phyloP scores from a whole-genome alignment of 2,888 invertebrate species.

The Andrena camellia region DNA sequence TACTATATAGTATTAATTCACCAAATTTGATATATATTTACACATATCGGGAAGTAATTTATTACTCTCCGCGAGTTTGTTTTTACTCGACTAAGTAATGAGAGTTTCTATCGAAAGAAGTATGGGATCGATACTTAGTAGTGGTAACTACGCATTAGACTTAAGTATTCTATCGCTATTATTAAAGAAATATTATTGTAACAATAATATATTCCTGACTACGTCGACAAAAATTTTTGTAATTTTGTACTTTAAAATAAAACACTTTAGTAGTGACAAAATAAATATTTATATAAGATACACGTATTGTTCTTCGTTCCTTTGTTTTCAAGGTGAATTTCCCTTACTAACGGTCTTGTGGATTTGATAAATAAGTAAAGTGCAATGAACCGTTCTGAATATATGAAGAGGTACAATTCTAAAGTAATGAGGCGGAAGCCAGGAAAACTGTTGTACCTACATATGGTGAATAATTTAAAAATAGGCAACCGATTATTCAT shows the following conservation, averaged over 20 bases:
- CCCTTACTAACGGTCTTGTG: too few species aligned
- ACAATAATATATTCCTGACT: constrained; percentile 76
- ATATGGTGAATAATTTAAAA: too few species aligned
- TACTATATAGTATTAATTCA: constrained; percentile 48
- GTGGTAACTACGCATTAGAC: constrained; percentile 17
- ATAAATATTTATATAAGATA: constrained; percentile 64
- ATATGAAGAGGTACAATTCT: too few species aligned
- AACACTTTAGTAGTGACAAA: constrained; percentile 51
- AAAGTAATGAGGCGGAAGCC: too few species aligned
- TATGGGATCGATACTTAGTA: constrained; percentile 10
- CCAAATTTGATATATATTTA: constrained; percentile 52
- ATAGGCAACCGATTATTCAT: not conserved
- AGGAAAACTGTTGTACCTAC: too few species aligned
- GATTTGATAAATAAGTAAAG: too few species aligned
- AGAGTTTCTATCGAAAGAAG: not conserved
- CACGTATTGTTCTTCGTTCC: not conserved
- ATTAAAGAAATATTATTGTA: constrained; percentile 19
- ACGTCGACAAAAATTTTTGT: constrained; percentile 62
- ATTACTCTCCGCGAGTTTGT: constrained; percentile 39
- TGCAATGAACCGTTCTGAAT: too few species aligned
- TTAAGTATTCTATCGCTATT: constrained; percentile 49
- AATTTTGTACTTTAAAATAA: constrained; percentile 70
- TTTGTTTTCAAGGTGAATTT: not conserved
- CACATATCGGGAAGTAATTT: constrained; percentile 36
- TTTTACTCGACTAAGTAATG: constrained; percentile 6